phyloP scores from a whole-genome alignment of 2,888 invertebrate genomes.

The Drosophila buzzatii region DNA sequence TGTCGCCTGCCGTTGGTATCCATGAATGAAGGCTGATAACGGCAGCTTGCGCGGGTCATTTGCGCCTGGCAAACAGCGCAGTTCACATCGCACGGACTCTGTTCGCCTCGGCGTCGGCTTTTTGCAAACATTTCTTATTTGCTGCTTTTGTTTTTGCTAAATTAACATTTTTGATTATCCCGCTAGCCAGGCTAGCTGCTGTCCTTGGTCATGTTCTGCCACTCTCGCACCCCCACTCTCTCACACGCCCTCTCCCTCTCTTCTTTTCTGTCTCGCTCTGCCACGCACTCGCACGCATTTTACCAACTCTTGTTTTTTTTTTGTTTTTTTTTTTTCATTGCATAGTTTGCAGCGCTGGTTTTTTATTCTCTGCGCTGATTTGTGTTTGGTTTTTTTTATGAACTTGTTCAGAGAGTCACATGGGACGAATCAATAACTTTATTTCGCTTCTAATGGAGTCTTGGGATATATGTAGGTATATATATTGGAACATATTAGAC shows the following conservation, averaged over 20 bases:
- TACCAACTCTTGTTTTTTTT: background rate
- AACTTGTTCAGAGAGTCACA: conserved; percentile 25
- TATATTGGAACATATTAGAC: background rate
- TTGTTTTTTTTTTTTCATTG: conserved; percentile 11
- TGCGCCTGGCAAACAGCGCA: conserved; percentile 54
- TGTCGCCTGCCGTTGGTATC: conserved; percentile 68
- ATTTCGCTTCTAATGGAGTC: conserved; percentile 15
- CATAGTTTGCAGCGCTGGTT: conserved; percentile 43
- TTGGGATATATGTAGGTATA: background rate
- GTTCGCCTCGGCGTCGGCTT: conserved; percentile 39
- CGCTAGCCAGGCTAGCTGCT: conserved; percentile 17
- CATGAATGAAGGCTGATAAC: conserved; percentile 78
- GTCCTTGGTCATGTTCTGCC: conserved; percentile 35
- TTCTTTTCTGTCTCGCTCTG: background rate
- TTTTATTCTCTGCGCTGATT: conserved; percentile 43
- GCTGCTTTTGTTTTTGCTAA: conserved; percentile 34
- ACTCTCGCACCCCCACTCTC: conserved; percentile 3
- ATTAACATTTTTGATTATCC: conserved; percentile 77
- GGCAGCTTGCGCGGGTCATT: conserved; percentile 54
- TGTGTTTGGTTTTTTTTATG: conserved; percentile 43
- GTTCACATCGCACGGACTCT: conserved; percentile 51
- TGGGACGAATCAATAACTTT: conserved; percentile 34
- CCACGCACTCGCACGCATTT: conserved; percentile 12
- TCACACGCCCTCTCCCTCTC: background rate
- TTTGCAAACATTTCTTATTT: conserved; percentile 44